Evolutionary conservation across 2,888 invertebrate genomes (phyloP).

Genomic region (Branchipolynoe longqiensis): DNA sequence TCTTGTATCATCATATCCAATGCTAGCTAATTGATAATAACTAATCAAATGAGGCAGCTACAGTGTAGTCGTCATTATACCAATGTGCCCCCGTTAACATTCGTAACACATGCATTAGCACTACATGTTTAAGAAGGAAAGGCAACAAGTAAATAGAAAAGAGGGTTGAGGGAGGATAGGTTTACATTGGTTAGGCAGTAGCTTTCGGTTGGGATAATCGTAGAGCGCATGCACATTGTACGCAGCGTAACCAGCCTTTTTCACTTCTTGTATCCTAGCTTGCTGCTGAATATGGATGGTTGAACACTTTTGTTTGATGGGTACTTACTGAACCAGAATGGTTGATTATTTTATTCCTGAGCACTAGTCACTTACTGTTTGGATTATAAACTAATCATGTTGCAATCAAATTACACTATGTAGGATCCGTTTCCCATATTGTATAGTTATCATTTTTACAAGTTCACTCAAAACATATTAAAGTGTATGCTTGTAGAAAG

Average conservation of each 20-base stretch:
- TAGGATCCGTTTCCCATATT: not conserved
- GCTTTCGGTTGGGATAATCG: not conserved
- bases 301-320: constrained; percentile 1
- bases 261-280: not conserved
- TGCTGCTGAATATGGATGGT: constrained; percentile 33
- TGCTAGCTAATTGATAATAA: not conserved
- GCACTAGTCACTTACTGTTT: constrained; percentile 45
- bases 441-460: too few species aligned
- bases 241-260: constrained; percentile 29
- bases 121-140: too few species aligned
- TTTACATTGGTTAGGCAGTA: not conserved
- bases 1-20: constrained; percentile 25
- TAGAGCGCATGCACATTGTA: constrained; percentile 30
- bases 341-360: constrained; percentile 9
- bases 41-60: constrained; percentile 37
- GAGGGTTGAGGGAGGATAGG: too few species aligned
- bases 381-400: constrained; percentile 41
- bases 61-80: constrained; percentile 20
- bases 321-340: not conserved
- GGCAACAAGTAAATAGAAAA: too few species aligned
- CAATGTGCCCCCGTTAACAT: constrained; percentile 14
- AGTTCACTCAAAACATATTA: not conserved
- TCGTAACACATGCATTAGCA: not conserved
- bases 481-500: not conserved
- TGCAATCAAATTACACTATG: constrained; percentile 24